phyloP scores from a whole-genome alignment of 1,140 invertebrate genomes.

The Diplogasteroides magnus region DNA sequence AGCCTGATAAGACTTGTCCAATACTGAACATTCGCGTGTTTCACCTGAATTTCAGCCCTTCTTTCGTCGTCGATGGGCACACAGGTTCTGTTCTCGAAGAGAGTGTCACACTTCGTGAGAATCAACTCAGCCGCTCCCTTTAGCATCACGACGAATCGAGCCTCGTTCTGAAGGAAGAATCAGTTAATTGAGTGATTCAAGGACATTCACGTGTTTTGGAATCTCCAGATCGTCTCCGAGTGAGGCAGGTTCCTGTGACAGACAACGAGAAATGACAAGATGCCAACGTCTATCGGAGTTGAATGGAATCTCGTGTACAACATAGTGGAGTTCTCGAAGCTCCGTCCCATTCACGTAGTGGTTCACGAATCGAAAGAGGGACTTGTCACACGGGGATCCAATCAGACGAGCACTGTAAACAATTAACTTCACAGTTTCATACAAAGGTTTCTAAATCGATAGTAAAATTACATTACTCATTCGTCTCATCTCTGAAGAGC shows the following conservation, averaged over 20 bases:
- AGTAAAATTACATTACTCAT: too few relatives aligned
- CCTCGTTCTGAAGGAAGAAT: constrained; percentile 15
- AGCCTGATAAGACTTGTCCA: too few relatives aligned
- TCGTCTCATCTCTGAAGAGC: too few relatives aligned
- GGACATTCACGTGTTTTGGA: constrained; percentile 10
- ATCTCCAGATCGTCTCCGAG: constrained; percentile 2
- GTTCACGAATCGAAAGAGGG: too few relatives aligned
- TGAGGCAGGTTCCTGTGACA: constrained; percentile 14
- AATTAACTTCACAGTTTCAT: too few relatives aligned
- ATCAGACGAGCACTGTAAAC: too few relatives aligned
- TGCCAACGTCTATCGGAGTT: constrained; percentile 51
- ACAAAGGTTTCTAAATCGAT: too few relatives aligned
- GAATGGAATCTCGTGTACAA: constrained; percentile 49
- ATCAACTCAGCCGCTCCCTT: constrained; percentile 50
- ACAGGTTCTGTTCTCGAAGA: constrained; percentile 37
- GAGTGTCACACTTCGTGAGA: constrained; percentile 38
- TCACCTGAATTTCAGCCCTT: constrained; percentile 44
- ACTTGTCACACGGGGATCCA: too few relatives aligned
- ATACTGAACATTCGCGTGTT: too few relatives aligned
- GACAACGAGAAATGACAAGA: constrained; percentile 42
- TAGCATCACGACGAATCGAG: constrained; percentile 46
- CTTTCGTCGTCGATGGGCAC: constrained; percentile 43
- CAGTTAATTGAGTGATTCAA: too few relatives aligned
- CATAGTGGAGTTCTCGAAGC: too few relatives aligned
- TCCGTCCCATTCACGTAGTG: too few relatives aligned